These are phyloP conservation scores for Abramis brama DNA, from an alignment of 2,113 vertebrate genomes.

Conservation along the genomic window DNA sequence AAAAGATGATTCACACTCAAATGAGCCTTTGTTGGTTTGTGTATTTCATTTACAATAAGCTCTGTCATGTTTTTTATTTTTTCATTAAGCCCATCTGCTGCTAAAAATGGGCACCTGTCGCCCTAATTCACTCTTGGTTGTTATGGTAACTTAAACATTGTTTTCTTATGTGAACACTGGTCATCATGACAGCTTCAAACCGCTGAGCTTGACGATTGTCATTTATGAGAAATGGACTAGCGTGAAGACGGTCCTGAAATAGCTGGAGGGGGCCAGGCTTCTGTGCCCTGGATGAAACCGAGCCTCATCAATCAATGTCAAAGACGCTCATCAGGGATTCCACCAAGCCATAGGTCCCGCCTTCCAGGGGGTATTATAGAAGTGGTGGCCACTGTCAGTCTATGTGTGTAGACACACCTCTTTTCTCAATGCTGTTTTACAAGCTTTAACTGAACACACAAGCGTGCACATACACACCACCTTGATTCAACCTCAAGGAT, in stretches of 20 bases:
- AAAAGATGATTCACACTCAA: too few relatives aligned
- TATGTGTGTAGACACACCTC: conserved; percentile 31
- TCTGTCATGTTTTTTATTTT: neutral
- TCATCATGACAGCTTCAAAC: conserved; percentile 64
- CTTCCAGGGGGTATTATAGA: conserved; percentile 67
- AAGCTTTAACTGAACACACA: neutral
- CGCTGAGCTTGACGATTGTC: conserved; percentile 65
- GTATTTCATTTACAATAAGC: neutral
- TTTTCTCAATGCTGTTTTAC: conserved; percentile 28
- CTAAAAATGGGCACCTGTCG: conserved; percentile 3
- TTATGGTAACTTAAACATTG: conserved; percentile 36
- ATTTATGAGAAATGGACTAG: conserved; percentile 74
- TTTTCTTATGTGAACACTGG: conserved; percentile 49
- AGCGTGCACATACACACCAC: neutral
- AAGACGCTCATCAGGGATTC: conserved; percentile 72
- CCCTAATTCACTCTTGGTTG: conserved; percentile 12
- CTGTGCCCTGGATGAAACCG: conserved; percentile 56
- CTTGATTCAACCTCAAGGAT: conserved; percentile 11
- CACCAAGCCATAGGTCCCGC: conserved; percentile 73
- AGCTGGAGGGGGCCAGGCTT: conserved; percentile 66
- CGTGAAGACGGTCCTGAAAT: conserved; percentile 58
- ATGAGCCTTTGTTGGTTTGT: neutral
- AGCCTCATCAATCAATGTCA: conserved; percentile 73
- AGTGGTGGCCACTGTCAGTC: conserved; percentile 10
- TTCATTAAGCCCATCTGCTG: conserved; percentile 20